Conservation (phyloP, 1,140 invertebrate species). For the Pogonomyrmex californicus region DNA sequence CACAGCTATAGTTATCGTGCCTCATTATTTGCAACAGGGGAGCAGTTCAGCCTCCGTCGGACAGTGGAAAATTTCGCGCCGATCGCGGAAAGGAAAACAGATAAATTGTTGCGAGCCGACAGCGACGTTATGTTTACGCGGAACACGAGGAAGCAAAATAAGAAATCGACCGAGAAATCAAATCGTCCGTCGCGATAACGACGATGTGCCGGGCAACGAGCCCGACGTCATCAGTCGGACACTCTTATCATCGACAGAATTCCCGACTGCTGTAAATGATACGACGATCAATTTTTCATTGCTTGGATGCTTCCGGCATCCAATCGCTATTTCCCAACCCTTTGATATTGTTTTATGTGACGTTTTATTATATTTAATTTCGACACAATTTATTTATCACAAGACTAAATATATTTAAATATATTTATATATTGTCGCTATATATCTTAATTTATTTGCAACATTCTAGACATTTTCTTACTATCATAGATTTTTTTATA, state of each 20-base stretch:
- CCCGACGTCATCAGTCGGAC: conserved; percentile 33
- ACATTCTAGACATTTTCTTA: too few species aligned
- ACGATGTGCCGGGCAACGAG: background rate
- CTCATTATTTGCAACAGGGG: conserved; percentile 32
- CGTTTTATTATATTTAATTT: background rate
- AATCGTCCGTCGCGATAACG: conserved; percentile 68
- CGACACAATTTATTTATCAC: too few species aligned
- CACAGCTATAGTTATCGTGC: conserved; percentile 43
- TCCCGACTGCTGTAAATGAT: background rate
- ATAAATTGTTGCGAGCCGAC: conserved; percentile 64
- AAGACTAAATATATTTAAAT: background rate
- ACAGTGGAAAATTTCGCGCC: conserved; percentile 72
- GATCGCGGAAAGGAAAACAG: conserved; percentile 53
- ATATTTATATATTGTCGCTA: background rate
- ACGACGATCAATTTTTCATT: conserved; percentile 37
- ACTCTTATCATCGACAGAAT: conserved; percentile 31
- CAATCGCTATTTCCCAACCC: conserved; percentile 17
- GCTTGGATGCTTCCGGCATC: background rate
- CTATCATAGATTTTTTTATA: background rate
- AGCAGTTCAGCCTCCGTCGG: conserved; percentile 24
- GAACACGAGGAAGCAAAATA: conserved; percentile 63
- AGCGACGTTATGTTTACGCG: conserved; percentile 58
- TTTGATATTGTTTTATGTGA: background rate
- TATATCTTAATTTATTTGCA: background rate
- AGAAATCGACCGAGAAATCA: conserved; percentile 67